Evolutionary conservation across 1,140 invertebrate species (phyloP).

Genomic region (Procambarus clarkii): DNA sequence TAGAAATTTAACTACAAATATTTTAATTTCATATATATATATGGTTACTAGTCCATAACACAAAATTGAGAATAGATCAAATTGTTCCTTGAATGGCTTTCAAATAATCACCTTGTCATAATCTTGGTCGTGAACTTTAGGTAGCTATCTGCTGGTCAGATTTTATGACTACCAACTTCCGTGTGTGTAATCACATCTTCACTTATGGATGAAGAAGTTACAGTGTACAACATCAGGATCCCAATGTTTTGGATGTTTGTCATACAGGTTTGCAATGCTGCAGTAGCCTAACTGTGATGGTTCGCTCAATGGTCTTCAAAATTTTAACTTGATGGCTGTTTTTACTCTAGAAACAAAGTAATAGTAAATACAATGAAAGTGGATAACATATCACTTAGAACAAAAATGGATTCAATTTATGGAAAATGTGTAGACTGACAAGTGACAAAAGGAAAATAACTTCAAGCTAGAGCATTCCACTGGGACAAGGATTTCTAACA

Average conservation of each 20-base stretch:
- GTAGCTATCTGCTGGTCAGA: conserved; percentile 70
- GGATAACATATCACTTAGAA: conserved; percentile 34
- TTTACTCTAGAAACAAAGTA: conserved; percentile 20
- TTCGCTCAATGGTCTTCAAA: conserved; percentile 59
- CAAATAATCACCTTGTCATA: conserved; percentile 20
- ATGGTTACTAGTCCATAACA: conserved; percentile 14
- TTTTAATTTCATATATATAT: conserved; percentile 19
- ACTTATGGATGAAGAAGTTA: neutral
- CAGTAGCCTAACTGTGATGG: conserved; percentile 56
- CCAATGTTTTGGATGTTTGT: neutral
- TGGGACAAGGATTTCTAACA: conserved; percentile 33
- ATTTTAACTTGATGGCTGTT: conserved; percentile 18
- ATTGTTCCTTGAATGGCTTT: conserved; percentile 1
- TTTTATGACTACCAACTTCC: conserved; percentile 50
- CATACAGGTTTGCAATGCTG: conserved; percentile 21
- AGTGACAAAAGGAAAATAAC: conserved; percentile 21
- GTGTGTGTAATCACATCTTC: conserved; percentile 29
- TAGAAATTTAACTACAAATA: conserved; percentile 50
- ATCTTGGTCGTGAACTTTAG: conserved; percentile 29
- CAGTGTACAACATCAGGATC: neutral
- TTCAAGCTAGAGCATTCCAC: conserved; percentile 9
- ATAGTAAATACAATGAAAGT: neutral
- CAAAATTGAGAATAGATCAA: conserved; percentile 43
- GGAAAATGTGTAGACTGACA: neutral
- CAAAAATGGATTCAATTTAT: neutral